Base-by-base conservation (phyloP, 2,113 vertebrate species). In the Gallinago undulata region DNA sequence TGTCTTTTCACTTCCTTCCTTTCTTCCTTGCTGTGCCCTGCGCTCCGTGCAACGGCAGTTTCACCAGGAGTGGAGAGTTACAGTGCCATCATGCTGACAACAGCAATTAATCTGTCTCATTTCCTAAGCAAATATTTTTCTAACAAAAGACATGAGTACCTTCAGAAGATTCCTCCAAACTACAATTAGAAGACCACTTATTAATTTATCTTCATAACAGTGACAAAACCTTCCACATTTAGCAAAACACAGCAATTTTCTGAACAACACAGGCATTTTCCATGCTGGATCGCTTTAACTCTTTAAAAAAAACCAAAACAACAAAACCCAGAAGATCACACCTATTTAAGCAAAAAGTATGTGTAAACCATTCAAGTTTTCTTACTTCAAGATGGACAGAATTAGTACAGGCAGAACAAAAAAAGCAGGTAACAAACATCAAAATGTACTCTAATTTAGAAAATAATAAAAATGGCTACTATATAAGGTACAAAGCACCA, bases 81-180 rank as follows among this genome's bases (percentile, higher is more conserved):
- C 60, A 55, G 37, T 1, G 1, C 30, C 1, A 0, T 68, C 9
- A 6, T 41, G 27, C 39, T 45, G 33, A 51, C 10, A 6, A 45
- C 16, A 76, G 48, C 41, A 72, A 35, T 35, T 35, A 76, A 55
- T 1, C 0, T 0, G 12, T n/a, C 47, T 89, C 28, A 67, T 19
- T 10, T 81, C 37, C 30, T 70, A 57, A 80, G n/a, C 19, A 89
- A 89, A 74, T 47, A 48, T 43, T 87, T 45, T 27, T 39, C 47
- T n/a, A 60, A 74, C 10, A 19, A 13, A 70, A 79, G 25, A 76
- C 39, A 67, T 4, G 1, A 53, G 1, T 17, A 69, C 8, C 35
- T 77, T 70, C 35, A 70, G 11, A 74, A 87, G 31, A 53, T 22
- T 35, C 50, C 28, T 76, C 33, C 53, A 60, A 86, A 66, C 16